Evolutionary conservation across 2,113 vertebrate genomes (phyloP).

Genomic region (Siniperca chuatsi): DNA sequence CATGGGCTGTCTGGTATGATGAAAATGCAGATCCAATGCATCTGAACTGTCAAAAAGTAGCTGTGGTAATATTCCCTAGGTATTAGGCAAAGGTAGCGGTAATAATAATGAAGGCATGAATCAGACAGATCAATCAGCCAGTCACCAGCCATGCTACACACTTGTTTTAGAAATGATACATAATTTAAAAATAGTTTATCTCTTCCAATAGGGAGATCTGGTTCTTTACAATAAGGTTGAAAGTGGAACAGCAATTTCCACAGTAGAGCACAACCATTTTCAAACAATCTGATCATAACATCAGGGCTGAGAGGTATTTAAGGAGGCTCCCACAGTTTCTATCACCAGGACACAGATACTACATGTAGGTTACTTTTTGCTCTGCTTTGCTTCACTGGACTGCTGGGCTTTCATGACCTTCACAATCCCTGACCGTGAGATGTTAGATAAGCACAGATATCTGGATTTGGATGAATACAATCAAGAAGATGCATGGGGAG

Average conservation of each 20-base stretch:
- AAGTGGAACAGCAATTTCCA: neutral
- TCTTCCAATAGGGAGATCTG: neutral
- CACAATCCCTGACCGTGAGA: conserved; percentile 30
- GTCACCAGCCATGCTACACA: neutral
- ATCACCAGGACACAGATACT: conserved; percentile 29
- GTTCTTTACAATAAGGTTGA: neutral
- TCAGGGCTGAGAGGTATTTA: conserved; percentile 2
- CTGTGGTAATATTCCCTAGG: conserved; percentile 12
- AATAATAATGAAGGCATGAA: neutral
- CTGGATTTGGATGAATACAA: conserved; percentile 64
- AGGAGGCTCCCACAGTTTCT: conserved; percentile 20
- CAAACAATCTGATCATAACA: conserved; percentile 24
- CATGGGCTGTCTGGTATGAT: conserved; percentile 53
- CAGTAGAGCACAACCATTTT: conserved; percentile 5
- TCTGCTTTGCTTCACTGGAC: conserved; percentile 57
- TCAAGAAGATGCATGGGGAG: conserved; percentile 52
- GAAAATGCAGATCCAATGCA: conserved; percentile 47
- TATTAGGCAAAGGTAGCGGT: neutral
- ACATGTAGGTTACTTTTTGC: conserved; percentile 30
- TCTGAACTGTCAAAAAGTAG: conserved; percentile 35
- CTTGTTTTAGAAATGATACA: neutral
- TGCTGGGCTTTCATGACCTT: conserved; percentile 64
- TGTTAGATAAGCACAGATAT: conserved; percentile 61
- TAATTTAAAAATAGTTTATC: neutral
- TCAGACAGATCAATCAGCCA: neutral